Percentiles rank a stretch among this genome's conserved stretches.
Conservation (phyloP, 2,797 vertebrate genomes). For the Phrynocephalus vlangalii region DNA sequence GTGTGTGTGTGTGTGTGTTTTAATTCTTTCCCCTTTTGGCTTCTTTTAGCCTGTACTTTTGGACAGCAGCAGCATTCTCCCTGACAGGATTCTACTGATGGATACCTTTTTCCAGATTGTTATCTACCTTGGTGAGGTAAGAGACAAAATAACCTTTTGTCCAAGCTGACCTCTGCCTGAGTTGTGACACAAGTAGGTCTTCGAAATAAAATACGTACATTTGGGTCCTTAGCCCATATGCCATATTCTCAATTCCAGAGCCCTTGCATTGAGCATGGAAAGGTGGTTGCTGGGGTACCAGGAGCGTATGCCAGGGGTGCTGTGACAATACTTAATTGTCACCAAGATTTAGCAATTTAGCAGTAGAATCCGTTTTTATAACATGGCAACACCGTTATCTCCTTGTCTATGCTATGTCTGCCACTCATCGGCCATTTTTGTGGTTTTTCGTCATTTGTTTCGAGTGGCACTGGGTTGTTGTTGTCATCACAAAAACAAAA, state of each 20-base stretch:
- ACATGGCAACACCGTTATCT: no score
- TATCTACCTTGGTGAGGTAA: slow-evolving; percentile 97
- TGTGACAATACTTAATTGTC: no score
- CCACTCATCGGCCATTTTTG: no score
- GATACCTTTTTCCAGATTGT: slow-evolving; percentile 99
- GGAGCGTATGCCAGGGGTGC: no score
- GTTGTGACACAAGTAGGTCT: slow-evolving; percentile 3
- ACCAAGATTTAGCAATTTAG: no score
- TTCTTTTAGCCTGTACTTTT: slow-evolving; percentile 90
- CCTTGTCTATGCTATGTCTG: no score
- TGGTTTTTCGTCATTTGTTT: no score
- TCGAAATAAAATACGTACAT: background rate
- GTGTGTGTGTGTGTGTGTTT: background rate
- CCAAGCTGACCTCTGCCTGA: background rate
- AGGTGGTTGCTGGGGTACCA: no score
- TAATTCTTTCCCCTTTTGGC: background rate
- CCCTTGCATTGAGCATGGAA: background rate
- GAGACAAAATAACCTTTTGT: background rate
- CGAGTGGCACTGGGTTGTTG: no score
- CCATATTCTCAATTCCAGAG: background rate
- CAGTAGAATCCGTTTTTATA: no score
- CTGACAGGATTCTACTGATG: slow-evolving; percentile 95
- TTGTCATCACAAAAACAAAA: no score
- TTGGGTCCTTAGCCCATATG: background rate
- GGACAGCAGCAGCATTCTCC: slow-evolving; percentile 97